Evolutionary conservation across 2,113 vertebrate species (phyloP), one percentile per base, ranked within the genome.

Genomic region (Ceuthmochares aereus): DNA sequence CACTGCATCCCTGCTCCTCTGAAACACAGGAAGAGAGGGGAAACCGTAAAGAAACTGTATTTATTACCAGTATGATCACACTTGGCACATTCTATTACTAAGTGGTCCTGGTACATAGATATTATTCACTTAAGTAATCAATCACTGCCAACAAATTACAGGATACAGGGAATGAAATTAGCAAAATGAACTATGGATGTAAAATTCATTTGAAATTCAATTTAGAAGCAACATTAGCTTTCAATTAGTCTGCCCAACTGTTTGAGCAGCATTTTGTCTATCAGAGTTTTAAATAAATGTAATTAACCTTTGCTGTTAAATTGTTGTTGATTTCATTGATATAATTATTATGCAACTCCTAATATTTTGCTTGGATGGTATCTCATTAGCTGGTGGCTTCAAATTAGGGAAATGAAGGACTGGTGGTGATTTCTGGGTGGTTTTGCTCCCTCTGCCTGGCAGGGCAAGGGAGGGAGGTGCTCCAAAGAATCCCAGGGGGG

Each of bases 141-240:
- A 94, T 97, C 96, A 96, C 93, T 96, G 93, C 96, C 97, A 94
- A 93, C 96, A 96, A 97, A 97, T 97, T 96, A 96, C 84, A 97
- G 91, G 96, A 94, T 92, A 80, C 89, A 47, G 92, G 90, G 92
- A 95, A 92, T 58, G 91, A 84, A 97, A 98, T 97, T 96, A 97
- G 78, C 92, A 91, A 91, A 95, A 92, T 91, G 96, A 97, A 94
- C 95, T 83, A 82, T 94, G 96, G 95, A 96, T 79, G 70, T 87
- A 89, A 96, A 97, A 96, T 96, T 95, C 96, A 97, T 95, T 96
- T 95, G 91, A 95, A 97, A 97, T 96, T 96, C 97, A 97, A 96
- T 96, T 93, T 93, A 89, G 85, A 78, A 92, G 93, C 92, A 93
- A 79, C 93, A 81, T 95, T 93, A 90, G 95, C 91, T 97, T 96